Evolutionary conservation across 2,113 vertebrate genomes (phyloP), one percentile per base, ranked within the genome.

Genomic region (Castor canadensis): DNA sequence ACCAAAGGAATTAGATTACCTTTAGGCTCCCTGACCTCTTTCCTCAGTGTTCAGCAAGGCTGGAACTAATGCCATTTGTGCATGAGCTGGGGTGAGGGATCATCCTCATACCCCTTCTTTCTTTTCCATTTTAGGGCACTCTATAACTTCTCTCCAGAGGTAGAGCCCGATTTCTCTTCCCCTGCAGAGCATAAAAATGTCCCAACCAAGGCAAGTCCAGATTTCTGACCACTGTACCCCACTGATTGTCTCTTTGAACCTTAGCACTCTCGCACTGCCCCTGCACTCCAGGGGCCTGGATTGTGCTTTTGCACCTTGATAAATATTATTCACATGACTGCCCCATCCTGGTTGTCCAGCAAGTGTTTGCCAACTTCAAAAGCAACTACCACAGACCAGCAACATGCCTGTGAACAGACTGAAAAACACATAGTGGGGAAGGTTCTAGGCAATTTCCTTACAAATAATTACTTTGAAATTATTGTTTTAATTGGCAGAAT

Each of bases 401-500:
- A 66, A 38, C 16, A 71, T 0, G 12, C 56, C 76, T 22, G 30
- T 12, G 28, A 54, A 62, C 60, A 82, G 88, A 75, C 20, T 7
- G 87, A 72, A 82, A 43, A 28, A 71, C 30, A n/a, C 80, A 66
- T 5, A 66, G 3, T 22, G 47, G 83, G 30, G 8, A 75, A 86
- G 83, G 22, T 91, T 81, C 69, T 91, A 76, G 87, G 49, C 47
- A 89, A 89, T 56, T 80, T 89, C 64, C 66, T 92, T 64, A 80
- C 69, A 80, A 83, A 67, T 76, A 69, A 82, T 69, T 84, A 64
- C 91, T 88, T 56, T 69, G 32, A 69, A 97, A 89, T 79, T 35
- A 75, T 1, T 69, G 16, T 93, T 94, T 93, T 94, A 95, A 88
- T 54, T 60, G 79, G 91, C 28, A 79, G 30, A 94, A 77, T 38